Conservation (phyloP, 1,140 invertebrate genomes). For the Drosophila arawakana region DNA sequence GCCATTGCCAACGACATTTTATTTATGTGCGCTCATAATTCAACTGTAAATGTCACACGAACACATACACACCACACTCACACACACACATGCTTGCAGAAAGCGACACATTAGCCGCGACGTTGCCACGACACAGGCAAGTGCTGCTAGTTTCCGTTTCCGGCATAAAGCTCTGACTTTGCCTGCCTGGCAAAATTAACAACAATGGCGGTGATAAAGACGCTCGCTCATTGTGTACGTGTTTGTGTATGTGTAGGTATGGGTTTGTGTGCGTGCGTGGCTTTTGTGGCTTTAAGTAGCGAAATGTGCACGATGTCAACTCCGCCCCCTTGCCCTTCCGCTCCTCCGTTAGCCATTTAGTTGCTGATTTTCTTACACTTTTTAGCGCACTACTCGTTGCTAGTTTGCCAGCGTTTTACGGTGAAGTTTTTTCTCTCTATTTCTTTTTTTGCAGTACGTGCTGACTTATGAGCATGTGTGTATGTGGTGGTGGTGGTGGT, state of each 20-base stretch:
- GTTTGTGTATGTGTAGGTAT: conserved; percentile 8
- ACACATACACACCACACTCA: conserved; percentile 38
- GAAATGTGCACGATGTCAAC: conserved; percentile 55
- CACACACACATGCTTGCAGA: conserved; percentile 29
- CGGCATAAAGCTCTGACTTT: conserved; percentile 63
- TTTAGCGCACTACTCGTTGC: conserved; percentile 54
- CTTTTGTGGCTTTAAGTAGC: conserved; percentile 82
- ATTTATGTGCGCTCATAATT: conserved; percentile 80
- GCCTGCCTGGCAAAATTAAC: conserved; percentile 77
- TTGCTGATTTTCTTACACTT: conserved; percentile 78
- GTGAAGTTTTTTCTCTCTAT: conserved; percentile 24
- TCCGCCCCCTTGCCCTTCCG: too few species aligned
- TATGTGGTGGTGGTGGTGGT: conserved; percentile 21
- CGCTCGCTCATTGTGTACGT: conserved; percentile 51
- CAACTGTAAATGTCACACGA: conserved; percentile 72
- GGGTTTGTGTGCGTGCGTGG: conserved; percentile 53
- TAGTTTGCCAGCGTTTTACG: conserved; percentile 68
- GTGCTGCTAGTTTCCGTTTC: conserved; percentile 80
- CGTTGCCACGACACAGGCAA: conserved; percentile 58
- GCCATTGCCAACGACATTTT: conserved; percentile 66
- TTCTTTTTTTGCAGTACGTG: conserved; percentile 41
- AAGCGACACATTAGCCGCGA: conserved; percentile 60
- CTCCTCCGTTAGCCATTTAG: conserved; percentile 51
- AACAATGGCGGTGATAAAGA: conserved; percentile 82
- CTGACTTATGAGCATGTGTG: conserved; percentile 50